Base-by-base conservation (phyloP, 2,797 vertebrate genomes). In the Lateolabrax maculatus region DNA sequence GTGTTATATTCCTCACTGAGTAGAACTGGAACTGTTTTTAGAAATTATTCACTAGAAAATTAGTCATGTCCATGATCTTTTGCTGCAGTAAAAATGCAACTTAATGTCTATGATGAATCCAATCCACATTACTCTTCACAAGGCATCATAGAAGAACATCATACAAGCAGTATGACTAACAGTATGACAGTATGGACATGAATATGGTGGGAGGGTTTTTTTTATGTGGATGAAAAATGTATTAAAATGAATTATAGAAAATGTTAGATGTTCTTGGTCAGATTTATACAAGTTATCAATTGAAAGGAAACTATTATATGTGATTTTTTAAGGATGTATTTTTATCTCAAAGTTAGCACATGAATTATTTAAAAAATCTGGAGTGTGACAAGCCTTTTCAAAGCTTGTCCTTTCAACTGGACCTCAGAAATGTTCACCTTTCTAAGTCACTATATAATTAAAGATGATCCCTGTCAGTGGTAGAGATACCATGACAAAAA, bases 361-460 rank as follows among this genome's bases (percentile, higher is more conserved):
- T 80, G 79, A 77, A 52, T 79, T 16, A 61, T 82, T 71, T 77
- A 55, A 49, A 72, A 67, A 66, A 67, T 62, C 34, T 48, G 21
- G 36, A 73, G 75, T 84, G 77, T 85, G 81, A 84, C 66, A 61
- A 72, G 65, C 63, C 34, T 87, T 52, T 89, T 87, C 75, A 80
- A 84, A 89, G 75, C 36, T 6, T 69, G 56, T 83, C 73, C 76
- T 90, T 91, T 92, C 60, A 77, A 84, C 60, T 39, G 87, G 71
- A 84, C 80, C 67, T 87, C 79, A 78, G 77, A 91, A 66, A 85
- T 60, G 43, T 79, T 91, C 86, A 90, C 84, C 87, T 92, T 88
- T 90, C 79, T 81, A 76, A 86, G 84, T 69, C 75, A 61, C 62
- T 84, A 71, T 75, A 84, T 92, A 88, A 94, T 94, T 93, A 94